Evolutionary conservation across 2,113 vertebrate genomes (phyloP).

Genomic region (Athene cunicularia): DNA sequence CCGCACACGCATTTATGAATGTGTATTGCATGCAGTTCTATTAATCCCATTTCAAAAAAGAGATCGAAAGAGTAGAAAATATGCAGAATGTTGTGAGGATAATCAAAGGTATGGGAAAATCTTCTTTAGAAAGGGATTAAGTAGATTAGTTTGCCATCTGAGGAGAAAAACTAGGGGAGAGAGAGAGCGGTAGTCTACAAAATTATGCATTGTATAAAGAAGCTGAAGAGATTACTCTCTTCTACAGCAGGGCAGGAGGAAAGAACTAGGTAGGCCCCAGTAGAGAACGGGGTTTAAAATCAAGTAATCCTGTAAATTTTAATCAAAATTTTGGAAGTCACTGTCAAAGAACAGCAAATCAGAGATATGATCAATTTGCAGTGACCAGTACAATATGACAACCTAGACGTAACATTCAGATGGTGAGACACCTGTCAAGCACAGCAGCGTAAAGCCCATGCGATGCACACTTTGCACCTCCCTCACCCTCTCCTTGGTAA

Average conservation of each 20-base stretch:
- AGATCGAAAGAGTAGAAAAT: not conserved
- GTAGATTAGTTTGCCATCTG: slow-evolving; percentile 19
- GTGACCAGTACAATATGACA: not conserved
- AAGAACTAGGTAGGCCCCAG: not conserved
- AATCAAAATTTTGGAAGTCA: not conserved
- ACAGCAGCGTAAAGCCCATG: not conserved
- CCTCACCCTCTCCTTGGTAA: not conserved
- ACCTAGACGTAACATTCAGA: not conserved
- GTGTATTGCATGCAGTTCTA: not conserved
- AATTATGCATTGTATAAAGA: not conserved
- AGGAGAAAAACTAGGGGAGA: not conserved
- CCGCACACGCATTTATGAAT: not conserved
- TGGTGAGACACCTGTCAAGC: fast-evolving
- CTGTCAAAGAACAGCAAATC: not conserved
- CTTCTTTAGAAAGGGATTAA: slow-evolving; percentile 36
- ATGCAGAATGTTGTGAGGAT: not conserved
- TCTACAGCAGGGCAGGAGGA: not conserved
- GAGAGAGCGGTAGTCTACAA: not conserved
- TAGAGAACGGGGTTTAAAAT: not conserved
- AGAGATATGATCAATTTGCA: not conserved
- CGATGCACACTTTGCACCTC: not conserved
- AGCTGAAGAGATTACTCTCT: not conserved
- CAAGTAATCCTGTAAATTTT: not conserved
- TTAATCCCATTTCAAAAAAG: not conserved
- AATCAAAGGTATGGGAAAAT: slow-evolving; percentile 27